Conservation (phyloP, 2,888 invertebrate species). For the Trichopoda pennipes region DNA sequence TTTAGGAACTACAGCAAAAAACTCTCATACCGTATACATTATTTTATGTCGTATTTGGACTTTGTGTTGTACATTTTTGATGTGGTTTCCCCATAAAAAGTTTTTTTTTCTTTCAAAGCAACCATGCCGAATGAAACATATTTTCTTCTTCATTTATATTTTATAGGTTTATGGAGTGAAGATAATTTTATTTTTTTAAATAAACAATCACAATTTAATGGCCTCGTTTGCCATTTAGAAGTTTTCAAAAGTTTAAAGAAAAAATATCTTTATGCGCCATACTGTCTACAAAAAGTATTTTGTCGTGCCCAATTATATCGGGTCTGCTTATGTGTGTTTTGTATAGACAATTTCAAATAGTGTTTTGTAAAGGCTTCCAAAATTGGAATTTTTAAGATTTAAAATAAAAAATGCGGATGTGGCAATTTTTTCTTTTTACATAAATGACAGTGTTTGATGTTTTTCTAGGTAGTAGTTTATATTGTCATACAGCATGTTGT, state of each 20-base stretch:
- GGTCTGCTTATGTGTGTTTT: neutral
- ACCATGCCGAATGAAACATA: conserved; percentile 26
- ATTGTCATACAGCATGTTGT: neutral
- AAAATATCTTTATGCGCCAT: conserved; percentile 50
- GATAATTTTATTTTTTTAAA: conserved; percentile 20
- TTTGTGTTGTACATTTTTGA: conserved; percentile 49
- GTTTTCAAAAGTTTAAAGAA: conserved; percentile 6
- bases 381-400: conserved; percentile 50
- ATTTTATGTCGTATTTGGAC: conserved; percentile 52
- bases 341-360: conserved; percentile 10
- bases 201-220: conserved; percentile 57
- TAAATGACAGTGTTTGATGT: conserved; percentile 47
- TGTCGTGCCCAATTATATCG: conserved; percentile 7
- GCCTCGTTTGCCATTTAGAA: conserved; percentile 35
- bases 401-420: conserved; percentile 50
- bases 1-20: conserved; percentile 29
- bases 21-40: conserved; percentile 4
- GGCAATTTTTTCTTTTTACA: conserved; percentile 17
- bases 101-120: conserved; percentile 28
- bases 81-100: conserved; percentile 55
- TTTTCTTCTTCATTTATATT: conserved; percentile 29
- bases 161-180: conserved; percentile 55
- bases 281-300: conserved; percentile 53
- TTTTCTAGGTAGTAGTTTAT: conserved; percentile 38
- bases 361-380: conserved; percentile 28